Base-by-base conservation (phyloP, 2,888 invertebrate genomes). In the Spicauda simplicius region DNA sequence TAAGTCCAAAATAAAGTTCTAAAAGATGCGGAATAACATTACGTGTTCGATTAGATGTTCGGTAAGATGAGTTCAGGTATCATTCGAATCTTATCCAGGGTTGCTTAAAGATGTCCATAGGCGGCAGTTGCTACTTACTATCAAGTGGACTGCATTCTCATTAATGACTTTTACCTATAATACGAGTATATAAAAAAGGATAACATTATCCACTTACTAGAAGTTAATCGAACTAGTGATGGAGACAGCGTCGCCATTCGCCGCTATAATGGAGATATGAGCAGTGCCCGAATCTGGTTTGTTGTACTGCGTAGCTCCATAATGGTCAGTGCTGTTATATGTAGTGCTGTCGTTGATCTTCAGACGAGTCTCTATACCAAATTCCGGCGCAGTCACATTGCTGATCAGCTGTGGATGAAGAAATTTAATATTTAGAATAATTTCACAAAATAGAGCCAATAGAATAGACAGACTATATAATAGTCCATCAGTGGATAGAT, bases 171-270 rank as follows among this genome's bases (percentile, higher is more conserved):
- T 11, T 41, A 14, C 5, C 25, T n/a, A n/a, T n/a, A n/a, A n/a
- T n/a, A n/a, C n/a, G n/a, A n/a, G 5, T 25, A 25, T 25, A 25
- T 25, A 25, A 4, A 25, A 25, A 25, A 14, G 3, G 3, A 14
- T 14, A 41, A 14, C 10, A 25, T 14, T 25, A 10, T 11, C 50
- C 14, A 86, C 94, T 93, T 86, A 96, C 96, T 95, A 95, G 76
- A 85, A 94, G 88, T 98, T 98, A n/a, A 98, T 94, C 0, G 99
- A 97, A 74, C 98, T 97, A 1, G 99, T 99, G 0, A 97, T 95
- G 0, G 98, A 96, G 0, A 99, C 98, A 0, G 98, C 99, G 82
- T 98, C 98, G 0, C 99, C 98, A 81, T 97, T 96, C 4, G 95
- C 94, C 0, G 96, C 97, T 20, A 99, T 85, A 53, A 98, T 95